Percentiles rank a stretch among this genome's conserved stretches.
Conservation (phyloP, 2,888 invertebrate genomes). For the Ochropleura leucogaster region DNA sequence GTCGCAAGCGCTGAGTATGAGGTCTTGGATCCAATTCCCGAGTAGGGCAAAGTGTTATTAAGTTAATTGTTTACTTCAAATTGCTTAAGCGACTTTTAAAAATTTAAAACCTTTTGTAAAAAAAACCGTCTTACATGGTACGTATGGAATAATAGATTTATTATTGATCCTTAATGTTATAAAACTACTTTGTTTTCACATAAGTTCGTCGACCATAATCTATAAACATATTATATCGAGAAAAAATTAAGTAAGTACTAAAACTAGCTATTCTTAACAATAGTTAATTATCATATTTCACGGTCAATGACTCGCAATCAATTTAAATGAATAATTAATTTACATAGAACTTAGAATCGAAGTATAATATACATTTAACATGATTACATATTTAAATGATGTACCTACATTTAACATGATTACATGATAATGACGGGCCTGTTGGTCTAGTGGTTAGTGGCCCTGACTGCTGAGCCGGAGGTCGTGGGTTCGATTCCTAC, state of each 20-base stretch:
- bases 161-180: neutral
- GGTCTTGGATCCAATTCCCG: no score
- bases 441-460: no score
- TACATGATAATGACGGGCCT: no score
- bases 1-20: no score
- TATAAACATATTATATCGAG: neutral
- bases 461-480: no score
- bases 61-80: neutral
- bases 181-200: neutral
- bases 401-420: no score
- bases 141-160: neutral
- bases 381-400: no score
- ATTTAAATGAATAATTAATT: neutral
- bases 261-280: neutral
- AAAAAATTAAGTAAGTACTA: neutral
- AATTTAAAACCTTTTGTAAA: neutral
- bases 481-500: no score
- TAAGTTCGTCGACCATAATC: neutral
- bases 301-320: slow-evolving; percentile 10
- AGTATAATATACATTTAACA: neutral
- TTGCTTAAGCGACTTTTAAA: neutral
- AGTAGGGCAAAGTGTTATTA: no score
- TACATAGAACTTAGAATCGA: neutral
- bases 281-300: slow-evolving; percentile 4
- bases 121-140: neutral